Evolutionary conservation across 2,113 vertebrate genomes (phyloP).

Genomic region (Odocoileus virginianus): DNA sequence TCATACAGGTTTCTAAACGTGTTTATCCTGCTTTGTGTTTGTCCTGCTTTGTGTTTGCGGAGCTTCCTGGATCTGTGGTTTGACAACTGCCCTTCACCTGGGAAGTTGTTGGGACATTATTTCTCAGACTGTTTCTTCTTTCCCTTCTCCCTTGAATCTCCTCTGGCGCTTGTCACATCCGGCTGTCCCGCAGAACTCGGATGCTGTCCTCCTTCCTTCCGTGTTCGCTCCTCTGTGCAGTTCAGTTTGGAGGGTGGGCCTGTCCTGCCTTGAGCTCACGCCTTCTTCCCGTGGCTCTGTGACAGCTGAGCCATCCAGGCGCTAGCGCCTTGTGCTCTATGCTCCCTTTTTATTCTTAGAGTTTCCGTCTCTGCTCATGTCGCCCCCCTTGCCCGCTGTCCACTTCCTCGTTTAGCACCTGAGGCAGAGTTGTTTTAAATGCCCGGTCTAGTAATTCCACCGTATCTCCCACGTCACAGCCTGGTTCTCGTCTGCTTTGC

Average conservation of each 20-base stretch:
- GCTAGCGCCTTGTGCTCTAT: rapidly evolving
- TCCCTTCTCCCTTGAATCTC: not conserved
- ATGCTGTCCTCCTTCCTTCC: rapidly evolving
- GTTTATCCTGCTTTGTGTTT: too few species aligned
- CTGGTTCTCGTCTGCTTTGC: not conserved
- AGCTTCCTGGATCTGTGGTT: not conserved
- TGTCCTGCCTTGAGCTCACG: not conserved
- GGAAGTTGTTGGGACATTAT: rapidly evolving
- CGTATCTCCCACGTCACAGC: not conserved
- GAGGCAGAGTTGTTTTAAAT: not conserved
- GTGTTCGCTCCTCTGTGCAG: not conserved
- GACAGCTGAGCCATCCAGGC: not conserved
- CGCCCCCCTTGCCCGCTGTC: not conserved
- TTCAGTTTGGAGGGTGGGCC: not conserved
- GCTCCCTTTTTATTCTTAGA: not conserved
- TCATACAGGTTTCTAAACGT: too few species aligned
- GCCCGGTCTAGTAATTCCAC: not conserved
- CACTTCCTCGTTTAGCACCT: too few species aligned
- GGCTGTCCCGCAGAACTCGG: not conserved
- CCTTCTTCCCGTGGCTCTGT: not conserved
- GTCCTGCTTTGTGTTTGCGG: too few species aligned
- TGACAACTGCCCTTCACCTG: not conserved
- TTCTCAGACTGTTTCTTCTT: not conserved
- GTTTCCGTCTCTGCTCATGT: not conserved
- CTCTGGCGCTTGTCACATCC: not conserved